Evolutionary conservation across 2,797 vertebrate genomes (phyloP).

Genomic region (Microhierax caerulescens): DNA sequence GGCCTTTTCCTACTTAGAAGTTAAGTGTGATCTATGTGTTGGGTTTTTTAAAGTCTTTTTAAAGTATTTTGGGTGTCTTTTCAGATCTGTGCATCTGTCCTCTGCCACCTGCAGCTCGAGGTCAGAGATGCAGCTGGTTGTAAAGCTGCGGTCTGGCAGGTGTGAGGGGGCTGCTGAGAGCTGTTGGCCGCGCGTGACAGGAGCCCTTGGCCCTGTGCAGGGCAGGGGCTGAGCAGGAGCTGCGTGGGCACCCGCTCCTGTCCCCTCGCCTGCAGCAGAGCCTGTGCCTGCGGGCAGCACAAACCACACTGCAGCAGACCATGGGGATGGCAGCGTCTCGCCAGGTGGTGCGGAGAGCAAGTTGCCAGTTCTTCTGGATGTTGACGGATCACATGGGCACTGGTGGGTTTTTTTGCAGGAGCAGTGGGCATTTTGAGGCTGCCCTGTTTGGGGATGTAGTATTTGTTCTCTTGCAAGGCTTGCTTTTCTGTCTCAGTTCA

Average conservation of each 20-base stretch:
- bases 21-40: not conserved
- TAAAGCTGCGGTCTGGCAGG: not conserved
- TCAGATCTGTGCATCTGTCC: not conserved
- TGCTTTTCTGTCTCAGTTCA: not conserved
- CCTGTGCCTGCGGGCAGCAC: not conserved
- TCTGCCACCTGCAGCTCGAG: not conserved
- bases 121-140: not conserved
- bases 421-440: not conserved
- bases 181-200: rapidly evolving
- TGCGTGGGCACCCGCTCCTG: not conserved
- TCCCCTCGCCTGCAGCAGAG: not conserved
- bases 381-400: not conserved
- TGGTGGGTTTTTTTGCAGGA: not conserved
- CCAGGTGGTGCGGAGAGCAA: not conserved
- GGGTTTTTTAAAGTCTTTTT: not conserved
- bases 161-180: not conserved
- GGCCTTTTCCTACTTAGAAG: too few relatives aligned
- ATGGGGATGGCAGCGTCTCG: not conserved
- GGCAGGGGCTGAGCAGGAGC: not conserved
- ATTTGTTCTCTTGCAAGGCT: not conserved
- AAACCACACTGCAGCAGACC: not conserved
- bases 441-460: not conserved
- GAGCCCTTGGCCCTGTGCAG: not conserved
- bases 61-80: not conserved
- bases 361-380: not conserved